These are phyloP conservation scores for Gymnarchus niloticus DNA, from an alignment of 2,113 vertebrate species.

Conservation along the genomic window DNA sequence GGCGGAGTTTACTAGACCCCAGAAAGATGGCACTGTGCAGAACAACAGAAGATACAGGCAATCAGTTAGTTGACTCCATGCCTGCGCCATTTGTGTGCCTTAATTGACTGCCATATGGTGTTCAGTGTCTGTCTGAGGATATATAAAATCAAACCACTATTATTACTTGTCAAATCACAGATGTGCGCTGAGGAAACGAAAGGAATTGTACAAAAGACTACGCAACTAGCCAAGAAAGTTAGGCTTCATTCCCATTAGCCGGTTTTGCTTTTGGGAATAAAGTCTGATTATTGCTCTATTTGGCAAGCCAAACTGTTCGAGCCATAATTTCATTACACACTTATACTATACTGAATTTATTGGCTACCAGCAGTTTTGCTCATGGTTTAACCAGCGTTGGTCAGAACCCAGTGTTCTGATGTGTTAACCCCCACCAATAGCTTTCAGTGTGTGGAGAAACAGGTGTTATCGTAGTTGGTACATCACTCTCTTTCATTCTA, in stretches of 20 bases:
- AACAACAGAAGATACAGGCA: background rate
- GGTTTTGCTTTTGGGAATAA: constrained; percentile 21
- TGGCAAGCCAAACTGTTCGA: constrained; percentile 14
- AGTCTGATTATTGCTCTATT: constrained; percentile 23
- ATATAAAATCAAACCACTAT: background rate
- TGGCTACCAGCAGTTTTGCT: constrained; percentile 29
- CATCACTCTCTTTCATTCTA: constrained; percentile 23
- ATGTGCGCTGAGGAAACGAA: background rate
- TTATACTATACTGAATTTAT: constrained; percentile 27
- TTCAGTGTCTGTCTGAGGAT: background rate
- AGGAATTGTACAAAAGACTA: background rate
- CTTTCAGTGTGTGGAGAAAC: constrained; percentile 31
- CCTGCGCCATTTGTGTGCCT: background rate
- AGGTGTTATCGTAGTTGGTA: constrained; percentile 24
- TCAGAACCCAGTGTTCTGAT: constrained; percentile 16
- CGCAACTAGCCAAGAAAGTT: background rate
- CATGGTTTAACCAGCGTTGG: constrained; percentile 18
- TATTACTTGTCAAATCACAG: background rate
- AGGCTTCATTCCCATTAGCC: constrained; percentile 19
- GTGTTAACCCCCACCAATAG: constrained; percentile 27
- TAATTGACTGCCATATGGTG: background rate
- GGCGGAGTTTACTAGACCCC: constrained; percentile 97
- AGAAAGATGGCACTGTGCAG: constrained; percentile 91
- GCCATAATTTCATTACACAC: constrained; percentile 28
- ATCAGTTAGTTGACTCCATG: background rate